Evolutionary conservation across 2,797 vertebrate species (phyloP).

Genomic region (Mareca strepera): DNA sequence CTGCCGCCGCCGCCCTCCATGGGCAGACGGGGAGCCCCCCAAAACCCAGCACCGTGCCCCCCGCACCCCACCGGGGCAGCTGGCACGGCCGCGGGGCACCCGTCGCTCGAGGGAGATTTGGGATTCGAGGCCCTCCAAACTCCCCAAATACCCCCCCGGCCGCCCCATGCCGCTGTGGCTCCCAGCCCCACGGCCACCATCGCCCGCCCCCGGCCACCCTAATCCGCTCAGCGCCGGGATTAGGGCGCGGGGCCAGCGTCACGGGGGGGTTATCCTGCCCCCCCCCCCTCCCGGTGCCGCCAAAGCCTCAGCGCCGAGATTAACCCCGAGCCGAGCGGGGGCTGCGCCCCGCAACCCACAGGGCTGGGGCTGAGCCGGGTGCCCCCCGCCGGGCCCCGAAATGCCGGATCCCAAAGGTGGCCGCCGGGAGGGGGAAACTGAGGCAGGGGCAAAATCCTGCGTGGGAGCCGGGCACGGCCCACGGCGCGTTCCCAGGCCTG

Average conservation of each 20-base stretch:
- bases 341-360: not conserved
- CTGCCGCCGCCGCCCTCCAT: not conserved
- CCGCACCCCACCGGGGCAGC: not conserved
- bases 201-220: not conserved
- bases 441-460: not conserved
- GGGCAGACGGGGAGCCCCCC: not conserved
- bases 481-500: not conserved
- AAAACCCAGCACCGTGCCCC: accelerated
- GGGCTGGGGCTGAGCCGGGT: not conserved
- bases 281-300: not conserved
- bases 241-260: not conserved
- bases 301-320: not conserved
- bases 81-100: not conserved
- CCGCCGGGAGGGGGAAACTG: not conserved
- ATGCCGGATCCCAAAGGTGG: not conserved
- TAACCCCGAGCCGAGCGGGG: not conserved
- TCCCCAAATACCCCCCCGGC: too few species aligned
- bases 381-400: not conserved
- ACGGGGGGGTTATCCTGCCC: not conserved
- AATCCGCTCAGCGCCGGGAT: not conserved
- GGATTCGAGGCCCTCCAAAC: too few species aligned
- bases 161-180: not conserved
- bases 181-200: not conserved
- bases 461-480: not conserved
- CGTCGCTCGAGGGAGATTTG: not conserved